Conservation (phyloP, 2,113 vertebrate genomes). For the Gnathonemus longibarbis region DNA sequence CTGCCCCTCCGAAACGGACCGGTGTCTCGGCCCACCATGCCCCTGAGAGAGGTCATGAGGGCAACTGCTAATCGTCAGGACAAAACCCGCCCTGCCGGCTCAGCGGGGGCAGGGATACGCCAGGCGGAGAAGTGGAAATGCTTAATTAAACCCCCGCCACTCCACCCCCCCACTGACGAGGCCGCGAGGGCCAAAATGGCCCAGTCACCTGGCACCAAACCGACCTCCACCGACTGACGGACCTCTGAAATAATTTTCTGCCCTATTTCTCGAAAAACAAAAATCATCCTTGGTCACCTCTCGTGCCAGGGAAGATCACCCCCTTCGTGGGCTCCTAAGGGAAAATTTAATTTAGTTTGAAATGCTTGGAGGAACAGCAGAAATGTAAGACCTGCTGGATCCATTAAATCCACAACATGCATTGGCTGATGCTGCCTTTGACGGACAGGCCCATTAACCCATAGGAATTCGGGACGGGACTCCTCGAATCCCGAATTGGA, state of each 20-base stretch:
- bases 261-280: slow-evolving; percentile 34
- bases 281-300: slow-evolving; percentile 26
- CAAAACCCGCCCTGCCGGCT: neutral
- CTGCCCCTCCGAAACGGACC: neutral
- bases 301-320: slow-evolving; percentile 35
- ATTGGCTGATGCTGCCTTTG: neutral
- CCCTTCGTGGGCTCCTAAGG: slow-evolving; percentile 31
- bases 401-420: neutral
- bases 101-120: neutral
- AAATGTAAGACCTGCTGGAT: neutral
- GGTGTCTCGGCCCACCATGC: neutral
- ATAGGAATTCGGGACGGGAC: neutral
- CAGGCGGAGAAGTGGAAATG: slow-evolving; percentile 36
- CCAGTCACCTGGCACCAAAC: neutral
- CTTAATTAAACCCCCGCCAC: slow-evolving; percentile 51
- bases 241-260: slow-evolving; percentile 38
- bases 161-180: slow-evolving; percentile 36
- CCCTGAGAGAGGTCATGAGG: neutral
- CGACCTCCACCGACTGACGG: neutral
- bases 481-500: neutral
- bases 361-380: neutral
- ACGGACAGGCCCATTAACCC: neutral
- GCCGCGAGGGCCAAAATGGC: neutral
- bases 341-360: slow-evolving; percentile 49
- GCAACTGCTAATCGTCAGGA: neutral